Evolutionary conservation across 2,797 vertebrate species (phyloP).

Genomic region (Sebastes hubbsi): DNA sequence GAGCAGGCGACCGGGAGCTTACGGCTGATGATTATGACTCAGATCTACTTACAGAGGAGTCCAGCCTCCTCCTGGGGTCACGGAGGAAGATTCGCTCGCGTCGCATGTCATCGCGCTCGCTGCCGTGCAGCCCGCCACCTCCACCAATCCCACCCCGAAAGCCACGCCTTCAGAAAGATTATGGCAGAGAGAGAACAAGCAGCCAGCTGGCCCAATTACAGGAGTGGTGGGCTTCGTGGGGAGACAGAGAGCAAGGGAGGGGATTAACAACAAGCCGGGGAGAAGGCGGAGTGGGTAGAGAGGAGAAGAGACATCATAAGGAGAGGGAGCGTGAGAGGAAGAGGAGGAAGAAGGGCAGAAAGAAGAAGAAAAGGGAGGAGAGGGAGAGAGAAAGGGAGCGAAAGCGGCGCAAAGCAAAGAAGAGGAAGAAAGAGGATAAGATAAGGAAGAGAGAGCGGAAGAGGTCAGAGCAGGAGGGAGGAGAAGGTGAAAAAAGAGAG

Average conservation of each 20-base stretch:
- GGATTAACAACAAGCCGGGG: slow-evolving; percentile 41
- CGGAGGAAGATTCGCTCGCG: slow-evolving; percentile 77
- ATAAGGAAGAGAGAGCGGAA: slow-evolving; percentile 64
- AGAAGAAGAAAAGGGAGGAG: slow-evolving; percentile 84
- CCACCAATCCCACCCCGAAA: slow-evolving; percentile 84
- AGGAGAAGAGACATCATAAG: slow-evolving; percentile 75
- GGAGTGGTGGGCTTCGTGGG: slow-evolving; percentile 87
- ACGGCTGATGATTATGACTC: slow-evolving; percentile 78
- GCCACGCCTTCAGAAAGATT: slow-evolving; percentile 82
- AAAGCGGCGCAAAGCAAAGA: slow-evolving; percentile 83
- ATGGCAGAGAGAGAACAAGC: slow-evolving; percentile 79
- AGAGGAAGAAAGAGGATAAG: slow-evolving; percentile 81
- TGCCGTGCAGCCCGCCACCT: slow-evolving; percentile 82
- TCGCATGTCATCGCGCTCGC: slow-evolving; percentile 82
- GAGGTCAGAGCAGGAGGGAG: slow-evolving; percentile 77
- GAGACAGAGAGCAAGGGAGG: slow-evolving; percentile 75
- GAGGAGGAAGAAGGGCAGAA: slow-evolving; percentile 76
- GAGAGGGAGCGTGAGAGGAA: slow-evolving; percentile 76
- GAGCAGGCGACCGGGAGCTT: slow-evolving; percentile 72
- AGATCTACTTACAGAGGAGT: slow-evolving; percentile 84
- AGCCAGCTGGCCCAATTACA: slow-evolving; percentile 84
- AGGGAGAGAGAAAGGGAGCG: slow-evolving; percentile 80
- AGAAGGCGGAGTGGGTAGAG: slow-evolving; percentile 49
- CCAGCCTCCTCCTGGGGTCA: slow-evolving; percentile 82
- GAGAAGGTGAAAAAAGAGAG: slow-evolving; percentile 77